Base-by-base conservation (phyloP, 2,113 vertebrate genomes). In the Balaeniceps rex region DNA sequence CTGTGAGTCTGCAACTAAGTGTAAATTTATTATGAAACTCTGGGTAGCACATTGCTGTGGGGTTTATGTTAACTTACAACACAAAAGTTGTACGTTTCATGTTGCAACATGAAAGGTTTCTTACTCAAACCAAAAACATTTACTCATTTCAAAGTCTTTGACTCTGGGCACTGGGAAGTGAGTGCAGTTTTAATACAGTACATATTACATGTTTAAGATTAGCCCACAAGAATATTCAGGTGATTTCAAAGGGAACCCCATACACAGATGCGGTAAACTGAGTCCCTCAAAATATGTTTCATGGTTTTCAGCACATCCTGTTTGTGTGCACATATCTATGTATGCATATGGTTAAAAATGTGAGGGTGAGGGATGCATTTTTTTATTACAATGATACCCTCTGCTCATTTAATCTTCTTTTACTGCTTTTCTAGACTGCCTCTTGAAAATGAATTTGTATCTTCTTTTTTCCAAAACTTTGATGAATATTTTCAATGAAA, bases 291-390 rank as follows among this genome's bases (percentile, higher is more conserved):
- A 72, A 42, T 75, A 54, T 6, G 2, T 79, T 86, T 44, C 13
- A 11, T 22, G 1, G 34, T 63, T 85, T 54, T 63, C 33, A 86
- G 7, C 14, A 24, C 36, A 57, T 31, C 3, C 2, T 42, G 4
- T 28, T 82, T 60, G 16, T 71, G 3, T 1, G 2, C 2, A 23
- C 5, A 44, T 7, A 19, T 7, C 3, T 38, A 14, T 57, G 4
- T 22, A 44, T 31, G 4, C 11, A 15, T 61, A 60, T 11, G 3
- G 72, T 77, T n/a, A 40, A 92, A 92, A 93, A 42, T 25, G 2
- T 72, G 34, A 76, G 3, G 4, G 2, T 44, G 46, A 81, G 12
- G 5, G 2, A 19, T 29, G 7, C 0, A 16, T 21, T 64, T 77
- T 60, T 86, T 55, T 26, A n/a, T 54, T 60, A 12, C 14, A 36